These are phyloP conservation scores for Dicrurus megarhynchus DNA, from an alignment of 2,113 vertebrate genomes.

Conservation along the genomic window DNA sequence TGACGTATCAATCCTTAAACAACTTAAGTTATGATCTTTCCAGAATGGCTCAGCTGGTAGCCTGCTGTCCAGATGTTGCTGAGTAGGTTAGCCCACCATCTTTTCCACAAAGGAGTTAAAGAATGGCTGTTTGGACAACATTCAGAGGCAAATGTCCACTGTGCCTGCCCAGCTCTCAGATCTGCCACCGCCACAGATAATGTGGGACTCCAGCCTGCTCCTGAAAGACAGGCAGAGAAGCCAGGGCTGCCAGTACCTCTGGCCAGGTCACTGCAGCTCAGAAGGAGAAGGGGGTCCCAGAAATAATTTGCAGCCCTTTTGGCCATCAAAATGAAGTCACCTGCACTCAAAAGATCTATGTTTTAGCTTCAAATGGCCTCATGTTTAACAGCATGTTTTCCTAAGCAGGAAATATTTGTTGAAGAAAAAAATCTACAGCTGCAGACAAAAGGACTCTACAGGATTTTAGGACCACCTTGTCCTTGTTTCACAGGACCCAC, in stretches of 20 bases:
- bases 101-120: neutral
- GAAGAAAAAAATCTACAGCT: neutral
- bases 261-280: neutral
- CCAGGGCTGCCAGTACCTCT: neutral
- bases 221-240: neutral
- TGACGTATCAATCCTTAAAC: neutral
- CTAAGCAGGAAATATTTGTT: neutral
- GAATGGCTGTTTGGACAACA: neutral
- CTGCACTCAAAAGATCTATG: neutral
- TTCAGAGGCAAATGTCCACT: neutral
- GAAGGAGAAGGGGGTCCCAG: neutral
- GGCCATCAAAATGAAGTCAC: neutral
- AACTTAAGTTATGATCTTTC: neutral
- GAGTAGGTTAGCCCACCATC: neutral
- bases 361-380: neutral
- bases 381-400: neutral
- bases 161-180: neutral
- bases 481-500: neutral
- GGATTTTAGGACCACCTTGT: neutral
- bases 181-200: fast-evolving
- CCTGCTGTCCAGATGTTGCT: neutral
- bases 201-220: neutral
- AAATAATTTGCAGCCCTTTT: neutral
- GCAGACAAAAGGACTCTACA: neutral
- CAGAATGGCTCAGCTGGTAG: neutral